Conservation (phyloP, 2,113 vertebrate genomes). For the Nyctibius bracteatus region DNA sequence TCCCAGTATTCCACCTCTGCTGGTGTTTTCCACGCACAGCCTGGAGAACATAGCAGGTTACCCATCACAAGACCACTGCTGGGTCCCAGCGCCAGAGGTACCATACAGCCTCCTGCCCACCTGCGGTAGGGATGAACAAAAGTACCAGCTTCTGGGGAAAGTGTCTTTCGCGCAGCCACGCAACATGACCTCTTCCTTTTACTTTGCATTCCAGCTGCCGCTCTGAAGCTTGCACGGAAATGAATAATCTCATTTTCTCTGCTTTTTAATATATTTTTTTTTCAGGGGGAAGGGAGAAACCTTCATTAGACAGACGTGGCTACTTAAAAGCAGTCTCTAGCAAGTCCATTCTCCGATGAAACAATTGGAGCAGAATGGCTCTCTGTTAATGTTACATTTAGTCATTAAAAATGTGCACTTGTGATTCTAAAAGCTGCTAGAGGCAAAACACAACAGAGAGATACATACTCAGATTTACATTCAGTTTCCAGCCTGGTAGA, state of each 20-base stretch:
- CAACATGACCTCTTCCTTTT: neutral
- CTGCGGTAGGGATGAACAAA: neutral
- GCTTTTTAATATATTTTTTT: neutral
- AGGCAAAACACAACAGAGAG: slow-evolving; percentile 53
- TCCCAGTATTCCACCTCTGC: neutral
- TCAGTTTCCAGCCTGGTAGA: neutral
- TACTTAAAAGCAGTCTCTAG: slow-evolving; percentile 42
- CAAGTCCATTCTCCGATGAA: slow-evolving; percentile 19
- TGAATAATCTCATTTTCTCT: neutral
- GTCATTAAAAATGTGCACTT: slow-evolving; percentile 71
- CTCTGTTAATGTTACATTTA: slow-evolving; percentile 56
- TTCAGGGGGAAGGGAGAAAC: neutral
- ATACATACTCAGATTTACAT: slow-evolving; percentile 17
- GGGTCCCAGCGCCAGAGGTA: neutral
- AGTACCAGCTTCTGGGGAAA: neutral
- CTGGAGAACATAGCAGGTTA: neutral
- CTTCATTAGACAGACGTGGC: neutral
- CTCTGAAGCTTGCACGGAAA: neutral
- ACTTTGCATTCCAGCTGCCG: neutral
- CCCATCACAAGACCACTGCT: fast-evolving
- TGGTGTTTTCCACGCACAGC: neutral
- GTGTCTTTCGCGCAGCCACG: neutral
- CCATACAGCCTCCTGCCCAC: neutral
- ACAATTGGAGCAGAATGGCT: slow-evolving; percentile 66
- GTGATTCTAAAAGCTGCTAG: slow-evolving; percentile 61